phyloP scores from a whole-genome alignment of 2,797 vertebrate genomes.

The Capromys pilorides region DNA sequence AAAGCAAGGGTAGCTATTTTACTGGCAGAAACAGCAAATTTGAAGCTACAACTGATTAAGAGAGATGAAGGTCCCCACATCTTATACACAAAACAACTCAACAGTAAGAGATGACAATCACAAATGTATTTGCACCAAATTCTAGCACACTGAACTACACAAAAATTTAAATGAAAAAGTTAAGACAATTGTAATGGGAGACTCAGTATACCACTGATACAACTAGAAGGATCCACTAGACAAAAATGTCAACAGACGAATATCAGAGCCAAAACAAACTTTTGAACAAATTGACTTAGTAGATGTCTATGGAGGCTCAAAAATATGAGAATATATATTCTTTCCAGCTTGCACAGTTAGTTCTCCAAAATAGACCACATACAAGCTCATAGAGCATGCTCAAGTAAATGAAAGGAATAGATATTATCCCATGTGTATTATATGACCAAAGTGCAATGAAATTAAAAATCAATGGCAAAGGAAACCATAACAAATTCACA shows the following conservation, averaged over 20 bases:
- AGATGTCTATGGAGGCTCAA: not conserved
- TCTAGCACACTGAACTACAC: not conserved
- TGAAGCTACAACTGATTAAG: not conserved
- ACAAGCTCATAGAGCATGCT: not conserved
- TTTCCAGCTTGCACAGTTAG: not conserved
- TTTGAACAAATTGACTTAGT: not conserved
- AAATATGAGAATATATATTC: not conserved
- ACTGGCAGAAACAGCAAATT: not conserved
- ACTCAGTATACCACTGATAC: not conserved
- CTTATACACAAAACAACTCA: not conserved
- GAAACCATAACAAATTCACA: not conserved
- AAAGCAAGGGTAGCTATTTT: not conserved
- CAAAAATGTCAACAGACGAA: not conserved
- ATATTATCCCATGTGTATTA: not conserved
- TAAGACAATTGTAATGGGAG: not conserved
- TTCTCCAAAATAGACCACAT: not conserved
- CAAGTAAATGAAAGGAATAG: not conserved
- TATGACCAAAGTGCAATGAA: not conserved
- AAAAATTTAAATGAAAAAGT: not conserved
- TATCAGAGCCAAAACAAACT: not conserved
- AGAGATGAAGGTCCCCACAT: not conserved
- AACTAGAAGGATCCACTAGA: not conserved
- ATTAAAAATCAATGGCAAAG: not conserved
- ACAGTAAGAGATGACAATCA: not conserved
- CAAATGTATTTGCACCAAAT: not conserved